Percentiles rank a stretch among this genome's conserved stretches.
phyloP scores from a whole-genome alignment of 2,888 invertebrate genomes.

The Itoplectis maculator region DNA sequence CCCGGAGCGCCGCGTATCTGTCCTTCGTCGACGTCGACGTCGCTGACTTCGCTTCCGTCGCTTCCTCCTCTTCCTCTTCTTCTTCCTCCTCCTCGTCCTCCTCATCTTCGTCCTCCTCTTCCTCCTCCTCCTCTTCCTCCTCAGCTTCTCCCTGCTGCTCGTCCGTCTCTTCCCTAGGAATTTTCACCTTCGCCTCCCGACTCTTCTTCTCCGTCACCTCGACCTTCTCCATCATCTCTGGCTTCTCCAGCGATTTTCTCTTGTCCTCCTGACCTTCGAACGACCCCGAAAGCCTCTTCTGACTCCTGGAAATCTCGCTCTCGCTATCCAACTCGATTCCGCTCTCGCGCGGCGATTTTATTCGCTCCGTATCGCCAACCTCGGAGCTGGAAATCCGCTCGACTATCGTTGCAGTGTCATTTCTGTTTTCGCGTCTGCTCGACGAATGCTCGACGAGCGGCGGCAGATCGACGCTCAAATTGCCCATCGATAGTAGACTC shows the following conservation, averaged over 20 bases:
- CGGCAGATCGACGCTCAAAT: conserved; percentile 50
- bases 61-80: conserved; percentile 74
- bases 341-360: conserved; percentile 6
- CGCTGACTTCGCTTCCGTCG: conserved; percentile 84
- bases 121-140: conserved; percentile 70
- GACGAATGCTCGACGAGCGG: conserved; percentile 16
- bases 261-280: conserved; percentile 1
- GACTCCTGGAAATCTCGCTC: conserved; percentile 1
- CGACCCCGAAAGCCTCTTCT: background rate
- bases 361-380: conserved; percentile 9
- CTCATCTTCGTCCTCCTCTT: conserved; percentile 72
- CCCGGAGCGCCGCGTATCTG: conserved; percentile 93
- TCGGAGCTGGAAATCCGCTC: conserved; percentile 46
- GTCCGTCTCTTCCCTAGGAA: conserved; percentile 70
- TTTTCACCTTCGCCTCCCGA: conserved; percentile 69
- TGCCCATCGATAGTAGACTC: conserved; percentile 42
- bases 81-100: conserved; percentile 65
- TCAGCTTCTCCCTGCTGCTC: conserved; percentile 65
- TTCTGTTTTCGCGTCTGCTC: conserved; percentile 29
- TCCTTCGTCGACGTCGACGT: conserved; percentile 86
- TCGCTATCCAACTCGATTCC: conserved; percentile 30
- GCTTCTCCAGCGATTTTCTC: conserved; percentile 19
- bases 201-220: conserved; percentile 59
- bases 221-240: background rate
- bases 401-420: conserved; percentile 18